Conservation (phyloP, 2,888 invertebrate genomes). For the Amblyjoppa proteus region DNA sequence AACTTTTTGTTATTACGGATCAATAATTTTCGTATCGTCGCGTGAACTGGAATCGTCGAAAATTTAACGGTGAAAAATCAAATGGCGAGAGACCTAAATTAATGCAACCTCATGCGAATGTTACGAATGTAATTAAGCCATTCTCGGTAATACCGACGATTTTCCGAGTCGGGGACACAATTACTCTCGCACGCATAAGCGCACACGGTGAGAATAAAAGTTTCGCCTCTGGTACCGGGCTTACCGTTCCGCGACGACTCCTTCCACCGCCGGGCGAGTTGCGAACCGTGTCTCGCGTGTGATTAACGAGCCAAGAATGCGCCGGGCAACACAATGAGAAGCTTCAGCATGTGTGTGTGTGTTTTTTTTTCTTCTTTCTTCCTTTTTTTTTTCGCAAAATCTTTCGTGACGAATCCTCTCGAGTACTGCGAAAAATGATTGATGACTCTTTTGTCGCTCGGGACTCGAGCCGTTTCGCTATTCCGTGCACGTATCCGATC, state of each 20-base stretch:
- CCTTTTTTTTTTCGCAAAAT: not conserved
- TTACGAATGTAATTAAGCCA: slow-evolving; percentile 17
- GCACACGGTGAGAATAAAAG: not conserved
- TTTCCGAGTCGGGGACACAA: slow-evolving; percentile 24
- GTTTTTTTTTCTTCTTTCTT: not conserved
- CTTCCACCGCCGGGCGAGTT: slow-evolving; percentile 30
- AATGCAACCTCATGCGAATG: slow-evolving; percentile 8
- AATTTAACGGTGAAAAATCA: not conserved
- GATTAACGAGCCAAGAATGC: slow-evolving; percentile 58
- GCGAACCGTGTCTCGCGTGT: slow-evolving; percentile 25
- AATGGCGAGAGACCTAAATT: not conserved
- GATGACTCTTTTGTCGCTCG: not conserved
- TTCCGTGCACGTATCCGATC: not conserved
- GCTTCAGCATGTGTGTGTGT: slow-evolving; percentile 2
- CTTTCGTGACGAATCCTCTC: slow-evolving; percentile 19
- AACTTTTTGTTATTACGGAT: too few species aligned
- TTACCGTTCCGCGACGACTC: slow-evolving; percentile 24
- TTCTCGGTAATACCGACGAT: slow-evolving; percentile 13
- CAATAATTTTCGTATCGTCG: not conserved
- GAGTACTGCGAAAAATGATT: slow-evolving; percentile 22
- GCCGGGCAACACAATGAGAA: slow-evolving; percentile 35
- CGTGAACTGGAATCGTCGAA: not conserved
- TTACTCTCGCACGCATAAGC: slow-evolving; percentile 9
- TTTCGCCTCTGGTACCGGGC: slow-evolving; percentile 17
- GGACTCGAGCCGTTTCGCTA: not conserved